phyloP scores from a whole-genome alignment of 1,140 invertebrate genomes.

The Phenacoccus solenopsis region DNA sequence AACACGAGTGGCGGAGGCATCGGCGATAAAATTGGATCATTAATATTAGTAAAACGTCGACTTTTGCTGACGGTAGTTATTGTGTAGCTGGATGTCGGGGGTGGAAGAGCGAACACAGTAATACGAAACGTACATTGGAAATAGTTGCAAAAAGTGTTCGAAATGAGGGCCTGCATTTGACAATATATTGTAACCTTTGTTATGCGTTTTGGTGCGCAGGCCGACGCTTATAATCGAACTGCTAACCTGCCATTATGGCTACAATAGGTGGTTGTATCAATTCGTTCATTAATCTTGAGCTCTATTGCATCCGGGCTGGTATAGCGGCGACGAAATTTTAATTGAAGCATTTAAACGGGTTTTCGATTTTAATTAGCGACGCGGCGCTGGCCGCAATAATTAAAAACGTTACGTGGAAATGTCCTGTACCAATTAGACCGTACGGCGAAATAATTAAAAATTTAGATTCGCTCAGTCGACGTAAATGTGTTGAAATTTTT shows the following conservation, averaged over 20 bases:
- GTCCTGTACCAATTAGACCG: not conserved
- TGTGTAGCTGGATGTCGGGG: not conserved
- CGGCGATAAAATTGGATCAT: not conserved
- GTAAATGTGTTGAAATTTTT: not conserved
- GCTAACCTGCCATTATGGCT: not conserved
- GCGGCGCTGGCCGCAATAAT: not conserved
- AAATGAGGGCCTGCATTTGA: not conserved
- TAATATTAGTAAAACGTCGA: not conserved
- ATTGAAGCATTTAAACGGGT: not conserved
- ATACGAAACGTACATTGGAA: not conserved
- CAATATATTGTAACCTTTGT: constrained; percentile 3
- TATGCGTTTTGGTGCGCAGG: not conserved
- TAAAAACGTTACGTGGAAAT: not conserved
- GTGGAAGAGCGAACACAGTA: too few relatives aligned
- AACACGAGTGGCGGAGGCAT: not conserved
- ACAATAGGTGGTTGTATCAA: not conserved
- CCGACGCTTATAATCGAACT: not conserved
- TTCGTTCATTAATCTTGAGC: constrained; percentile 1
- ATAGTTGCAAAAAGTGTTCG: not conserved
- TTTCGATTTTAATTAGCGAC: not conserved
- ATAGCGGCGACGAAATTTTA: not conserved
- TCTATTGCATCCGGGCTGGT: not conserved
- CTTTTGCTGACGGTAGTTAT: not conserved
- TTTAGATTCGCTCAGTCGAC: not conserved
- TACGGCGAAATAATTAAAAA: not conserved